These are phyloP conservation scores for Tolmerus cingulatus DNA, from an alignment of 2,888 invertebrate species.

Conservation along the genomic window DNA sequence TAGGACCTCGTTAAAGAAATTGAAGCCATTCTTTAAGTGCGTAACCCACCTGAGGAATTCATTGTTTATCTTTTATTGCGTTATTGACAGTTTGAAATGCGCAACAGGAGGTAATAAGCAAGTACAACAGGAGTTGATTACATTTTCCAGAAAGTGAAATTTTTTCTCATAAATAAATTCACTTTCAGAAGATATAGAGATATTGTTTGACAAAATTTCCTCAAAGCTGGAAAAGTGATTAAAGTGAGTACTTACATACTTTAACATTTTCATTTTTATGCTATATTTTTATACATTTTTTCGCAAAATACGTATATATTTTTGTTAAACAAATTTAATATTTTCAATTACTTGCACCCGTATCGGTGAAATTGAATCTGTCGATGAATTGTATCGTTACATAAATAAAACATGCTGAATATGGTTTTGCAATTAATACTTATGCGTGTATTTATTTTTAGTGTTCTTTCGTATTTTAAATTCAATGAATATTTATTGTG, in stretches of 20 bases:
- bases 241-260: not conserved
- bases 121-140: not conserved
- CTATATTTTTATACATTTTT: no score
- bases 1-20: not conserved
- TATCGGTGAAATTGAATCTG: not conserved
- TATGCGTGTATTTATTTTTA: not conserved
- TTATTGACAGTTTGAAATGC: not conserved
- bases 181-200: not conserved
- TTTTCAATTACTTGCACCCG: not conserved
- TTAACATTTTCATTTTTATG: no score
- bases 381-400: not conserved
- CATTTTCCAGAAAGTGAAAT: not conserved
- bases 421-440: not conserved
- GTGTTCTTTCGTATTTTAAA: not conserved
- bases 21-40: not conserved
- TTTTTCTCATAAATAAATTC: not conserved
- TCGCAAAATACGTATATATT: no score
- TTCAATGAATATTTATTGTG: not conserved
- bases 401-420: not conserved
- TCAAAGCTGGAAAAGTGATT: not conserved
- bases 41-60: not conserved
- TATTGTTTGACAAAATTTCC: not conserved
- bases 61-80: not conserved
- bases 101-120: not conserved
- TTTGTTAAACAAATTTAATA: not conserved